Evolutionary conservation across 1,140 invertebrate species (phyloP).

Genomic region (Mizuhopecten yessoensis): DNA sequence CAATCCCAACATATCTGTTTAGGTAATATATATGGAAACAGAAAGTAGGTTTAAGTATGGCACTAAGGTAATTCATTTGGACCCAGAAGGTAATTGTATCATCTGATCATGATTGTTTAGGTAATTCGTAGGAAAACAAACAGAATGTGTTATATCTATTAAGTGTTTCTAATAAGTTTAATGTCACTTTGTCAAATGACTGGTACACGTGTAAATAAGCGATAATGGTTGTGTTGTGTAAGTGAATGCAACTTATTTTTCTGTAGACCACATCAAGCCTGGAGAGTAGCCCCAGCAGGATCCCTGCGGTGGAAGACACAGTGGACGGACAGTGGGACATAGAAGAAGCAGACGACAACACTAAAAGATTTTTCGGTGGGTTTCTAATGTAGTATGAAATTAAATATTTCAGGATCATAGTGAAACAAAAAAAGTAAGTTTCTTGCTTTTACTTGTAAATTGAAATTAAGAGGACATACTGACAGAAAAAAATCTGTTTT

Average conservation of each 20-base stretch:
- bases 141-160: too few relatives aligned
- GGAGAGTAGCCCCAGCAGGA: background rate
- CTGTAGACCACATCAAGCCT: background rate
- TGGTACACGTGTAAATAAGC: too few relatives aligned
- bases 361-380: slow-evolving; percentile 86
- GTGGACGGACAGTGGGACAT: slow-evolving; percentile 82
- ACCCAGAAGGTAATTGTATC: too few relatives aligned
- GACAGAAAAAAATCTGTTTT: background rate
- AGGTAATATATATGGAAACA: background rate
- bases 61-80: too few relatives aligned
- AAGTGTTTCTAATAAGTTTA: too few relatives aligned
- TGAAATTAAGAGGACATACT: background rate
- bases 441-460: background rate
- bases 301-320: slow-evolving; percentile 29
- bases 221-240: too few relatives aligned
- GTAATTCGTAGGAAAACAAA: too few relatives aligned
- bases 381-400: slow-evolving; percentile 44
- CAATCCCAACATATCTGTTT: background rate
- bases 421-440: too few relatives aligned
- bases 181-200: too few relatives aligned
- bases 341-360: slow-evolving; percentile 86
- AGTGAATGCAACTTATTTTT: too few relatives aligned
- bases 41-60: background rate
- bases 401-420: background rate
- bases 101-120: too few relatives aligned